Evolutionary conservation across 2,888 invertebrate species (phyloP).

Genomic region (Gari tellinella): DNA sequence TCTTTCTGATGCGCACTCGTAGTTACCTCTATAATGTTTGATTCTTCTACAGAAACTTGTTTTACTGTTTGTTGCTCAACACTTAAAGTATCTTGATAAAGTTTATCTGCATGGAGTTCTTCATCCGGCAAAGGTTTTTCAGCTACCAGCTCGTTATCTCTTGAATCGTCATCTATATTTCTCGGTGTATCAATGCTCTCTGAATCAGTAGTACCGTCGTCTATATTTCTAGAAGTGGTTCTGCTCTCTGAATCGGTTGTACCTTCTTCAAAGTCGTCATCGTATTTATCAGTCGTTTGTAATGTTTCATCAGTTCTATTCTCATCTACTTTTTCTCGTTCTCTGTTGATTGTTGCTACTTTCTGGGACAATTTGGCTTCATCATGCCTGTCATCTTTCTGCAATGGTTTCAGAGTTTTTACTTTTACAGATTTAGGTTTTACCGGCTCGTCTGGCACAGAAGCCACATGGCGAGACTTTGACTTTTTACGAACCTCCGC

Average conservation of each 20-base stretch:
- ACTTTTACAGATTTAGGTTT: background rate
- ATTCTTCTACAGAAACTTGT: background rate
- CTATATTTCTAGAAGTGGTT: too few relatives aligned
- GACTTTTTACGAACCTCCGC: too few relatives aligned
- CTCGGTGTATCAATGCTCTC: too few relatives aligned
- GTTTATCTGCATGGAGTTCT: too few relatives aligned
- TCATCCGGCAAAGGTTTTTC: too few relatives aligned
- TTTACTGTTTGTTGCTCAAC: background rate
- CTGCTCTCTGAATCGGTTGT: too few relatives aligned
- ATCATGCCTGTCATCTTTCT: too few relatives aligned
- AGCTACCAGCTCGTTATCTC: too few relatives aligned
- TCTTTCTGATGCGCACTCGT: background rate
- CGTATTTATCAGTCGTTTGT: background rate
- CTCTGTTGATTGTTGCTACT: background rate
- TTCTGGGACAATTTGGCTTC: too few relatives aligned
- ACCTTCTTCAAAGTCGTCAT: slow-evolving; percentile 3
- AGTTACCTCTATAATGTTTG: background rate
- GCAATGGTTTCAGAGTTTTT: background rate
- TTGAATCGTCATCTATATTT: too few relatives aligned
- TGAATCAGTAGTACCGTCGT: too few relatives aligned
- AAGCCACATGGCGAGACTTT: too few relatives aligned
- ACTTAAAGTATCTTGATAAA: background rate
- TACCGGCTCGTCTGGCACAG: background rate
- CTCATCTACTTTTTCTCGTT: background rate
- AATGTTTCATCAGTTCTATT: background rate